phyloP scores from a whole-genome alignment of 2,797 vertebrate genomes.

The Borostomias antarcticus region DNA sequence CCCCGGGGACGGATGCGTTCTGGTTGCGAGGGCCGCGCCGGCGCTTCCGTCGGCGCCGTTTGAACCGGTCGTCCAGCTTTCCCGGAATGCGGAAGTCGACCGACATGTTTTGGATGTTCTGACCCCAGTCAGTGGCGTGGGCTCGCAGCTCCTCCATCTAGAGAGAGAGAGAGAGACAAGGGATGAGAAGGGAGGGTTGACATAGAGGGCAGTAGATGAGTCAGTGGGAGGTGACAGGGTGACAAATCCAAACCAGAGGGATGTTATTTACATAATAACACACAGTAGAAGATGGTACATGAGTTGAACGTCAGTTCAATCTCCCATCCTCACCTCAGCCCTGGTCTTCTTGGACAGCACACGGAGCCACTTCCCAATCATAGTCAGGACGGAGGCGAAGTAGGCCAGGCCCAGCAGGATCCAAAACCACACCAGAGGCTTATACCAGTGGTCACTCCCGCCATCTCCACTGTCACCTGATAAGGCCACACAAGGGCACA shows the following conservation, averaged over 20 bases:
- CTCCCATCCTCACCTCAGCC: conserved; percentile 78
- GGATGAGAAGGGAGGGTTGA: conserved; percentile 4
- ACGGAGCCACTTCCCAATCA: conserved; percentile 92
- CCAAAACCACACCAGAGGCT: conserved; percentile 93
- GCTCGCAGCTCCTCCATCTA: conserved; percentile 91
- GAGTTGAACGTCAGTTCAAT: too few relatives aligned
- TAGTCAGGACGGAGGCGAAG: conserved; percentile 88
- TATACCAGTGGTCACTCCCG: conserved; percentile 82
- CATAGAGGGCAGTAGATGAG: too few relatives aligned
- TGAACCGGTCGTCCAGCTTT: conserved; percentile 79
- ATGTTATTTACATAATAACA: too few relatives aligned
- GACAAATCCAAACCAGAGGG: too few relatives aligned
- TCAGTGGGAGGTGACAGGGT: too few relatives aligned
- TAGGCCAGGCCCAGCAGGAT: conserved; percentile 90
- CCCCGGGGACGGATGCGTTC: conserved; percentile 36
- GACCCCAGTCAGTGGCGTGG: conserved; percentile 88
- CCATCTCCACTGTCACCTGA: conserved; percentile 75
- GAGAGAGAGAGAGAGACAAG: conserved; percentile 15
- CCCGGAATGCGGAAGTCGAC: conserved; percentile 78
- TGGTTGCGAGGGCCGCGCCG: conserved; percentile 59
- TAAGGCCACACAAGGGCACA: conserved; percentile 18
- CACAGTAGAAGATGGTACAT: too few relatives aligned
- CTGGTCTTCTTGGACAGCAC: conserved; percentile 86
- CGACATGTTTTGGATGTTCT: conserved; percentile 85
- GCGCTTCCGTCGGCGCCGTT: conserved; percentile 60